These are phyloP conservation scores for Strix aluco DNA, from an alignment of 2,113 vertebrate species.

Conservation along the genomic window DNA sequence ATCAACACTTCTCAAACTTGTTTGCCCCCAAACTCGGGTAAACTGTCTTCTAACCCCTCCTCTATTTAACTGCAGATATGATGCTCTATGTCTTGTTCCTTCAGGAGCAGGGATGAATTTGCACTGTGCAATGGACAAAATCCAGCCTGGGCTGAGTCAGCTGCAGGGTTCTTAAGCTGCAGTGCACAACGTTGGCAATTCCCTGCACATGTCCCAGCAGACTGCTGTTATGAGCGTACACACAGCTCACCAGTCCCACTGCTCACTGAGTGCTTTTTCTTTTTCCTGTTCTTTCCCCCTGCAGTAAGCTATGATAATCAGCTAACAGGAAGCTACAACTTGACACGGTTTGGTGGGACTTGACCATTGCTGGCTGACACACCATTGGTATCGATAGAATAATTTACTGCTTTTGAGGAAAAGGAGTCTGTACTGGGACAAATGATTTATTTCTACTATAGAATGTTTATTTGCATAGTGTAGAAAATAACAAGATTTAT, in stretches of 20 bases:
- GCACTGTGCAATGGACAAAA: background rate
- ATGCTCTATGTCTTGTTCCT: background rate
- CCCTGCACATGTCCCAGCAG: accelerated
- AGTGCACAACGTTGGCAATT: background rate
- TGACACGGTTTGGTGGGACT: background rate
- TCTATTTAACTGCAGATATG: background rate
- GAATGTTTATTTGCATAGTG: slow-evolving; percentile 22
- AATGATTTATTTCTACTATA: slow-evolving; percentile 2
- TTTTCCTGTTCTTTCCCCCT: background rate
- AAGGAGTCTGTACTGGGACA: background rate
- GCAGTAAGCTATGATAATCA: background rate
- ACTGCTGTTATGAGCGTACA: accelerated
- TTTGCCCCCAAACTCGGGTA: background rate
- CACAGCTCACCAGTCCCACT: background rate
- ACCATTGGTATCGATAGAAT: background rate
- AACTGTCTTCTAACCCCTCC: background rate
- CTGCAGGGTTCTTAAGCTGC: background rate
- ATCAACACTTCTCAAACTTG: background rate
- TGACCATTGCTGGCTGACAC: background rate
- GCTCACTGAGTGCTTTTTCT: background rate
- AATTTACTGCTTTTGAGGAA: background rate
- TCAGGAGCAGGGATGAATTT: background rate
- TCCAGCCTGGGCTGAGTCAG: background rate
- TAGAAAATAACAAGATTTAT: slow-evolving; percentile 63
- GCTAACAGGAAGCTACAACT: background rate